A percentile compares a stretch with the other conserved stretches of the same genome.
Conservation (phyloP, 2,888 invertebrate genomes). For the Diploptera punctata region DNA sequence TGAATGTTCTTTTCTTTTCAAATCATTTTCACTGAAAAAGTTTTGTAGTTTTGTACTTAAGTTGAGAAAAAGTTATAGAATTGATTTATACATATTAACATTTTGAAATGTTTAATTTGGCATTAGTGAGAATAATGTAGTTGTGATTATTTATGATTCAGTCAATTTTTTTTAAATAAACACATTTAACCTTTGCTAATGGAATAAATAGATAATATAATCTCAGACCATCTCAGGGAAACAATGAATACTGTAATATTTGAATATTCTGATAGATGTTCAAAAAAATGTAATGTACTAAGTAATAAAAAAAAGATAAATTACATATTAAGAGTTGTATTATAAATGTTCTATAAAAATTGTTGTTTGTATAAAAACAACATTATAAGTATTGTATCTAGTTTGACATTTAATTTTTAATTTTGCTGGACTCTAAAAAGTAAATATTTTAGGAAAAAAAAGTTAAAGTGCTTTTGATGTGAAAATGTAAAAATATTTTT, state of each 20-base stretch:
- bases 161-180: neutral
- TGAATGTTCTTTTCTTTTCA: neutral
- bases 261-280: slow-evolving; percentile 11
- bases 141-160: slow-evolving; percentile 23
- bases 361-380: slow-evolving; percentile 12
- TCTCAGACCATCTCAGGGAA: slow-evolving; percentile 38
- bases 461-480: slow-evolving; percentile 21
- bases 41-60: slow-evolving; percentile 23
- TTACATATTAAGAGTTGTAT: slow-evolving; percentile 5
- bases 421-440: neutral
- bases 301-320: neutral
- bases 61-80: neutral
- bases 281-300: neutral
- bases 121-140: neutral
- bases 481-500: slow-evolving; percentile 27
- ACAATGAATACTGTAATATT: slow-evolving; percentile 13
- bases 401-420: slow-evolving; percentile 1
- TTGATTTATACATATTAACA: slow-evolving; percentile 20
- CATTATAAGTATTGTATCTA: slow-evolving; percentile 19
- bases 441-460: slow-evolving; percentile 23
- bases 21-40: slow-evolving; percentile 12
- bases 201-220: neutral
- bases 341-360: slow-evolving; percentile 16
- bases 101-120: slow-evolving; percentile 6
- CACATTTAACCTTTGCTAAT: neutral